These are phyloP conservation scores for Triplophysa tibetana DNA, from an alignment of 2,113 vertebrate species.

Conservation along the genomic window DNA sequence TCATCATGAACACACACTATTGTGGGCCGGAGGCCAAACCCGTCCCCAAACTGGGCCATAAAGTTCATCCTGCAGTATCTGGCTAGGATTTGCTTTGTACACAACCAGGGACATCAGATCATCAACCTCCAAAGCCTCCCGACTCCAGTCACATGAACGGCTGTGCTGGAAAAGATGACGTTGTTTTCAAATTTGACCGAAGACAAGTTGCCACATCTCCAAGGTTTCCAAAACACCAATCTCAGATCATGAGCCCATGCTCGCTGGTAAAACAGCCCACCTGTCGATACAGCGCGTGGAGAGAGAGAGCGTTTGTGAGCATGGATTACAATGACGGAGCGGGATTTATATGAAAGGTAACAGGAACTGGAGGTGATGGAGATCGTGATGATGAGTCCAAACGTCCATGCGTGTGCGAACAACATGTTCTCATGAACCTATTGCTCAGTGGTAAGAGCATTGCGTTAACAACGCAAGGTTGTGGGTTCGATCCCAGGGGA, in stretches of 20 bases:
- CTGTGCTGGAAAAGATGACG: background rate
- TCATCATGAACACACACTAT: slow-evolving; percentile 90
- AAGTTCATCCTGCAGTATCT: slow-evolving; percentile 80
- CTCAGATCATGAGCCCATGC: slow-evolving; percentile 6
- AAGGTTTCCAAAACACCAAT: background rate
- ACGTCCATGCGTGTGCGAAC: slow-evolving; percentile 66
- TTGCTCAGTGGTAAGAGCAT: no score
- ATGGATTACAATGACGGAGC: background rate
- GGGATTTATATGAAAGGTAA: no score
- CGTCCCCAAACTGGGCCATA: slow-evolving; percentile 79
- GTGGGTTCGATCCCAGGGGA: no score
- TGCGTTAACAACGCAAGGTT: no score
- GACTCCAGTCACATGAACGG: slow-evolving; percentile 8
- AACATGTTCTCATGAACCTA: slow-evolving; percentile 71
- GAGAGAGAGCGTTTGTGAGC: slow-evolving; percentile 5
- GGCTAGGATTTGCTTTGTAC: slow-evolving; percentile 82
- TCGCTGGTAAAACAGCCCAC: background rate
- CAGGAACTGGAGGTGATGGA: slow-evolving; percentile 4
- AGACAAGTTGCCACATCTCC: background rate
- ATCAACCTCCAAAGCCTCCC: background rate
- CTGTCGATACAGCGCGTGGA: slow-evolving; percentile 1
- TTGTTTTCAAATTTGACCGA: slow-evolving; percentile 1
- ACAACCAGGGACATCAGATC: background rate
- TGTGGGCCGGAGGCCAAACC: slow-evolving; percentile 84
- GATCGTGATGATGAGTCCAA: slow-evolving; percentile 32